Base-by-base conservation (phyloP, 2,888 invertebrate genomes). In the Hypselothyrea guttata region DNA sequence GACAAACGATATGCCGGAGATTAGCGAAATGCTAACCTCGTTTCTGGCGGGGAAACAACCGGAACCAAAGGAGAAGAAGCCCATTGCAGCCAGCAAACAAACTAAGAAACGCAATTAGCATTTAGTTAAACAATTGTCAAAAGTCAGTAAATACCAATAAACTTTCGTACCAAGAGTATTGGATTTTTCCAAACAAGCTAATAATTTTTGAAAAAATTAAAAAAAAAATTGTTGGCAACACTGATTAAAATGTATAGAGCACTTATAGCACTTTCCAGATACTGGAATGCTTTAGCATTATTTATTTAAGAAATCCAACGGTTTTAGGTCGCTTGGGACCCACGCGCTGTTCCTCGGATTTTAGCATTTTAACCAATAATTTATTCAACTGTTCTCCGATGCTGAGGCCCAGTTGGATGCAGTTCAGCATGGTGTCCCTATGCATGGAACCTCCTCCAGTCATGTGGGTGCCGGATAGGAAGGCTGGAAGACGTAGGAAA, bases 11-110 rank as follows among this genome's bases (percentile, higher is more conserved):
- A 94, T 98, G 93, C 97, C 97, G 1, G 99, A 99, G 91, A 94
- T 99, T 92, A 97, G 98, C 0, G 99, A 99, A 90, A 93, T 98
- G 92, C 93, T 99, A 65, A 96, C 98, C 0, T 94, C 95, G 30
- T 93, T 95, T 75, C 94, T 98, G 75, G 94, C 95, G 49, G 95
- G 97, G 30, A 94, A 94, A 57, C 90, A 91, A 3, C 86, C 88
- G 3, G 89, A 90, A 27, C 64, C 83, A 3, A 89, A 89, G 53
- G 89, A 89, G 30, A 89, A 89, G 56, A 89, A 89, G 47, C 83
- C 88, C 1, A 63, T 82, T 16, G 61, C 79, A 2, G 79, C 87
- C n/a, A 79, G 52, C 45, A 89, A 89, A 53, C 88, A 88, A 78
- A 76, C 84, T 13, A 90, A 90, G 51, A 90, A 90, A 73, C 87